Percentiles rank a stretch among this genome's conserved stretches.
Evolutionary conservation across 2,797 vertebrate genomes (phyloP).

Genomic region (Nyctalus aviator): DNA sequence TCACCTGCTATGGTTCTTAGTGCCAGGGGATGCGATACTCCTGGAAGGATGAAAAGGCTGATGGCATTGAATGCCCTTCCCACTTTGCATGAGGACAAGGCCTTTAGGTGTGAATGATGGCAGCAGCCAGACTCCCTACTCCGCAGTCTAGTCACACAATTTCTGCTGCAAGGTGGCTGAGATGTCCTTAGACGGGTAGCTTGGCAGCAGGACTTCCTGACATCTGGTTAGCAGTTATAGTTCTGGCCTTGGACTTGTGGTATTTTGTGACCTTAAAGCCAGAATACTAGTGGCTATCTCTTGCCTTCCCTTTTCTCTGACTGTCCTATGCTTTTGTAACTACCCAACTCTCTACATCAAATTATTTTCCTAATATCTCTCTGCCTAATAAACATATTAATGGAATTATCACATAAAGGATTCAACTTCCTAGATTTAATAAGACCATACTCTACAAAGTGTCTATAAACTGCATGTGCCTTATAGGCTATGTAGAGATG

Average conservation of each 20-base stretch:
- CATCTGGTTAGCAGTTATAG: neutral
- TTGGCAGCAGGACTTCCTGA: neutral
- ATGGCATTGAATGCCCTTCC: too few species aligned
- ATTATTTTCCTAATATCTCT: neutral
- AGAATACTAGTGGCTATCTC: neutral
- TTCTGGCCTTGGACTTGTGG: neutral
- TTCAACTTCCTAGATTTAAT: neutral
- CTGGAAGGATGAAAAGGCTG: neutral
- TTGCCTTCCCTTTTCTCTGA: neutral
- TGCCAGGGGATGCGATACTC: fast-evolving
- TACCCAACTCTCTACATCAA: neutral
- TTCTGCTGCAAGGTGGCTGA: neutral
- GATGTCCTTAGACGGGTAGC: neutral
- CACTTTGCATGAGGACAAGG: neutral
- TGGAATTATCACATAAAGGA: neutral
- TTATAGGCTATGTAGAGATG: neutral
- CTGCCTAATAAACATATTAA: neutral
- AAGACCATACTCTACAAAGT: neutral
- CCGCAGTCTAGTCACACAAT: neutral
- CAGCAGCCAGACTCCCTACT: neutral
- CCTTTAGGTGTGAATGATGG: neutral
- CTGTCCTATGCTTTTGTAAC: neutral
- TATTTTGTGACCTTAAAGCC: neutral
- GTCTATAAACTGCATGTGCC: neutral
- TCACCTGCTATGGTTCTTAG: neutral